These are phyloP conservation scores for Ophiodon elongatus DNA, from an alignment of 2,113 vertebrate species.

Conservation along the genomic window DNA sequence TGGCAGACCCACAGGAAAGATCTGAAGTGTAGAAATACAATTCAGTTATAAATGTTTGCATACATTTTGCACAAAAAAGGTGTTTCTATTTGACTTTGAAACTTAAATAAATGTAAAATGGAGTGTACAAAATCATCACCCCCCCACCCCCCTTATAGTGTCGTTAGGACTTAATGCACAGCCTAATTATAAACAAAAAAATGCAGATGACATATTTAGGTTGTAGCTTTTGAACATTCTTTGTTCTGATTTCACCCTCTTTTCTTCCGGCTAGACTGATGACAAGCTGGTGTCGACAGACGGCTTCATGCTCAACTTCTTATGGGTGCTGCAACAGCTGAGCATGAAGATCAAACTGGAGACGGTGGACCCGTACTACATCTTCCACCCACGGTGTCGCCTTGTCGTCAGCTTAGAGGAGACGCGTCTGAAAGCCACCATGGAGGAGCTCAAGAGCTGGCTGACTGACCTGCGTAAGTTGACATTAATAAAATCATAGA, in stretches of 20 bases:
- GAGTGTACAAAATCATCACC: too few species aligned
- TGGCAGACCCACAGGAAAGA: background rate
- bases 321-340: constrained; percentile 98
- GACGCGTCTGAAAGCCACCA: constrained; percentile 94
- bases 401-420: constrained; percentile 91
- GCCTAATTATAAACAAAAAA: background rate
- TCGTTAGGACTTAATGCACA: too few species aligned
- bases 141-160: too few species aligned
- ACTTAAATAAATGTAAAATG: too few species aligned
- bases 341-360: constrained; percentile 98
- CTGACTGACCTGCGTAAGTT: constrained; percentile 91
- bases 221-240: background rate
- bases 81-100: too few species aligned
- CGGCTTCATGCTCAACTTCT: constrained; percentile 98
- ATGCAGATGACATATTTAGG: background rate
- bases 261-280: constrained; percentile 87
- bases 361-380: constrained; percentile 97
- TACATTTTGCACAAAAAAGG: too few species aligned
- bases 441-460: constrained; percentile 95
- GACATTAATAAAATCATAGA: background rate
- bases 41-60: background rate
- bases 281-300: constrained; percentile 97
- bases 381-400: constrained; percentile 95
- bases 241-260: background rate
- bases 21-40: background rate